A percentile compares a stretch with the other conserved stretches of the same genome.
These are phyloP conservation scores for Heteromyza rotundicornis DNA, from an alignment of 2,888 invertebrate genomes.

Conservation along the genomic window DNA sequence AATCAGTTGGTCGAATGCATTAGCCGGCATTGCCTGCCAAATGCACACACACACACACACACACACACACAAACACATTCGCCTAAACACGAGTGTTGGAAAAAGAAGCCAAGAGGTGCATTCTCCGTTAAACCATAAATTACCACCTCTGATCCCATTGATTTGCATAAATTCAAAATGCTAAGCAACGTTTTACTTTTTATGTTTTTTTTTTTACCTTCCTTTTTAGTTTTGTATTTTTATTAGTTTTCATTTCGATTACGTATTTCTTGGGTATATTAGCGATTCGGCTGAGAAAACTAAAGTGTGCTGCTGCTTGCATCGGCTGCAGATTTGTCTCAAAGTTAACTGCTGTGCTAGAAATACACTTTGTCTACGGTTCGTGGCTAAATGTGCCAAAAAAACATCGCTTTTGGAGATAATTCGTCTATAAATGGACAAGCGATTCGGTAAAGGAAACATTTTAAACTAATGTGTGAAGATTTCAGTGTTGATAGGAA, in stretches of 20 bases:
- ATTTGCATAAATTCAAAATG: slow-evolving; percentile 33
- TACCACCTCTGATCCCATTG: slow-evolving; percentile 42
- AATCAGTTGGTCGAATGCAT: slow-evolving; percentile 23
- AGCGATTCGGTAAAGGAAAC: too few species aligned
- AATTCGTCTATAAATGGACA: too few species aligned
- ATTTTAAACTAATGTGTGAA: too few species aligned
- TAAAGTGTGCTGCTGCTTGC: too few species aligned
- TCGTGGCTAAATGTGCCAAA: too few species aligned
- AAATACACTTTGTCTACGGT: too few species aligned
- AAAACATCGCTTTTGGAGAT: too few species aligned
- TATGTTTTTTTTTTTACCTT: slow-evolving; percentile 4
- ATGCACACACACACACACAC: not conserved
- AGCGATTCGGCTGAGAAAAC: too few species aligned
- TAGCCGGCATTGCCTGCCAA: not conserved
- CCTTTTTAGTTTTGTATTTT: slow-evolving; percentile 1
- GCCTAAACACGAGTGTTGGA: not conserved
- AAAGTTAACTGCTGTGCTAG: too few species aligned
- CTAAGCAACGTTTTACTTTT: slow-evolving; percentile 23
- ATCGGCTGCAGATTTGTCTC: too few species aligned
- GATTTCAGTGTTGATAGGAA: too few species aligned
- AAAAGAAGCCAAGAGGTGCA: slow-evolving; percentile 26
- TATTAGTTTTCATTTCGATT: not conserved
- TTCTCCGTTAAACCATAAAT: slow-evolving; percentile 38
- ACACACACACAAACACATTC: not conserved
- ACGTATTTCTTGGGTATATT: too few species aligned